Evolutionary conservation across 2,888 invertebrate species (phyloP).

Genomic region (Allolobophora icterica): DNA sequence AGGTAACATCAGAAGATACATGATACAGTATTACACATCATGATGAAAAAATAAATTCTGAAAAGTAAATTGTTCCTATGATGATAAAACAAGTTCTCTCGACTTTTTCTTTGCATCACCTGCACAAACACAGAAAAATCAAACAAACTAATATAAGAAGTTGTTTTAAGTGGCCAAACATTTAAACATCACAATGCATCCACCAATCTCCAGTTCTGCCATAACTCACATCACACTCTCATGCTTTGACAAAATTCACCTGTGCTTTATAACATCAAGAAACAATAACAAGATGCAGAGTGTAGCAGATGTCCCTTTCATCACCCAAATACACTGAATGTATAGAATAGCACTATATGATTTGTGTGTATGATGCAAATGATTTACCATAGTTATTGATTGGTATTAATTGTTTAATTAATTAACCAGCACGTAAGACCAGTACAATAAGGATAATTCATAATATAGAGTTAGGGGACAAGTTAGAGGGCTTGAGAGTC

Average conservation of each 20-base stretch:
- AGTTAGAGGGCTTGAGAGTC: no score
- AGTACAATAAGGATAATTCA: no score
- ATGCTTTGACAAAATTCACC: background rate
- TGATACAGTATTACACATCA: no score
- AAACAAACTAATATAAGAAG: background rate
- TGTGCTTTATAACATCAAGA: background rate
- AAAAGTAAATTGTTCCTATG: conserved; percentile 12
- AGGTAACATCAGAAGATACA: background rate
- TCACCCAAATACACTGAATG: no score
- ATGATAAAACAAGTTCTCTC: background rate
- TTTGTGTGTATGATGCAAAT: no score
- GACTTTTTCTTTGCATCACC: background rate
- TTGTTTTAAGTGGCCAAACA: background rate
- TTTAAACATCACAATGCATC: background rate
- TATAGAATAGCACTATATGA: no score
- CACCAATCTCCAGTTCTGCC: background rate
- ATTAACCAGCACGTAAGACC: no score
- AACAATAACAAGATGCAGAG: background rate
- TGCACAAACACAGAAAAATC: background rate
- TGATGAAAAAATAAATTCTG: background rate
- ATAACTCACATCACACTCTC: background rate
- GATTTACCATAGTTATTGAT: no score
- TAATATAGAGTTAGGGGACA: no score
- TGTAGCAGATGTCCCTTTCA: no score
- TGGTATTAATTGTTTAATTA: no score